Evolutionary conservation across 2,113 vertebrate species (phyloP).

Genomic region (Saguinus imperator): DNA sequence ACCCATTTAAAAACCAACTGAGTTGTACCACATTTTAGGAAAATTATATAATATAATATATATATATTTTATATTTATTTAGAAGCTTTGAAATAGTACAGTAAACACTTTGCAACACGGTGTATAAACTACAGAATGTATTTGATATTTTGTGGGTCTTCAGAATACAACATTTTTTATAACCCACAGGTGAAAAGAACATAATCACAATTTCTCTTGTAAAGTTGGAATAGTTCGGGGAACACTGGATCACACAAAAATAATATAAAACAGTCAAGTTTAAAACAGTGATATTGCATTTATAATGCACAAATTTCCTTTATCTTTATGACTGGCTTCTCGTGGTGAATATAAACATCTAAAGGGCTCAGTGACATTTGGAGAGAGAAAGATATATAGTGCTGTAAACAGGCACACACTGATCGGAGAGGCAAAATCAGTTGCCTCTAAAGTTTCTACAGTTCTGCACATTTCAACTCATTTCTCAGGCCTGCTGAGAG

Average conservation of each 20-base stretch:
- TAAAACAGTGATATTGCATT: slow-evolving; percentile 98
- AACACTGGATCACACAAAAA: slow-evolving; percentile 96
- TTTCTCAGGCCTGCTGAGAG: slow-evolving; percentile 99
- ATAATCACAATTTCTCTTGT: slow-evolving; percentile 91
- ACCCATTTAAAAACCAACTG: slow-evolving; percentile 90
- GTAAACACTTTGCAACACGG: slow-evolving; percentile 99
- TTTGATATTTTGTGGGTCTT: slow-evolving; percentile 91
- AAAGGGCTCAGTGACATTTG: slow-evolving; percentile 97
- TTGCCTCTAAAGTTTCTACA: slow-evolving; percentile 88
- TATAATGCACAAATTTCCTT: slow-evolving; percentile 96
- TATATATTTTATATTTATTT: slow-evolving; percentile 98
- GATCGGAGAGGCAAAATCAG: slow-evolving; percentile 88
- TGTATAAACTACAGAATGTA: slow-evolving; percentile 98
- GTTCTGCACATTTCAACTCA: slow-evolving; percentile 91
- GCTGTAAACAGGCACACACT: slow-evolving; percentile 99
- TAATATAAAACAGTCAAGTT: slow-evolving; percentile 99
- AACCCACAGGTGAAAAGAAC: slow-evolving; percentile 89
- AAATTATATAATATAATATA: slow-evolving; percentile 92
- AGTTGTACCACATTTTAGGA: slow-evolving; percentile 91
- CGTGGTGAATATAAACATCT: slow-evolving; percentile 94
- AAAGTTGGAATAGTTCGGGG: slow-evolving; percentile 92
- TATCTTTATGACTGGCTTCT: slow-evolving; percentile 96
- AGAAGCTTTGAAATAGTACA: slow-evolving; percentile 99
- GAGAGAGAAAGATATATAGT: slow-evolving; percentile 93
- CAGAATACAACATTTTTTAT: slow-evolving; percentile 87